A percentile compares a stretch with the other conserved stretches of the same genome.
Evolutionary conservation across 2,113 vertebrate genomes (phyloP).

Genomic region (Percina caprodes): DNA sequence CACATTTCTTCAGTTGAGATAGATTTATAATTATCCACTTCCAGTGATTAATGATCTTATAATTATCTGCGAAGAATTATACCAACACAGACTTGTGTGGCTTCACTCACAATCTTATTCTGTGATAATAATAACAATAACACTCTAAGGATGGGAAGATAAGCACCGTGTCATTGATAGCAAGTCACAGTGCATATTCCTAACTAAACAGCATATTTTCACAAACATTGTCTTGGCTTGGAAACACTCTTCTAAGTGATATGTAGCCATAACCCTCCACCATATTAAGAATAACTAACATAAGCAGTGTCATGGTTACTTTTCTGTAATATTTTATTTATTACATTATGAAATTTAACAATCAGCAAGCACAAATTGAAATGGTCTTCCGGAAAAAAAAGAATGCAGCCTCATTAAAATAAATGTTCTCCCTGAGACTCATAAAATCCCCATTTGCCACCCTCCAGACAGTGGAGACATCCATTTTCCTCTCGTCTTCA

Average conservation of each 20-base stretch:
- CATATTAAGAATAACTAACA: conserved; percentile 10
- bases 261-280: neutral
- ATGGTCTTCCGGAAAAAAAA: conserved; percentile 25
- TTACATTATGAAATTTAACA: conserved; percentile 29
- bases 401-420: conserved; percentile 67
- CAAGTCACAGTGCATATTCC: neutral
- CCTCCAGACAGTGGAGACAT: conserved; percentile 73
- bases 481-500: conserved; percentile 73
- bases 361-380: conserved; percentile 33
- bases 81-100: conserved; percentile 4
- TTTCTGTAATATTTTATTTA: conserved; percentile 20
- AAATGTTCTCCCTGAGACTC: conserved; percentile 53
- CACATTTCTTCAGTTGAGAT: conserved; percentile 15
- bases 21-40: conserved; percentile 43
- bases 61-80: conserved; percentile 26
- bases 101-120: conserved; percentile 23
- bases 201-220: conserved; percentile 7
- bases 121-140: conserved; percentile 1
- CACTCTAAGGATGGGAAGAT: neutral
- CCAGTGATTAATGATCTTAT: conserved; percentile 42
- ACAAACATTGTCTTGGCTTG: conserved; percentile 1
- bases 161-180: conserved; percentile 7
- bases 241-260: conserved; percentile 4
- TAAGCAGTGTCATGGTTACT: neutral
- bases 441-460: conserved; percentile 64